Percentiles rank a stretch among this genome's conserved stretches.
phyloP scores from a whole-genome alignment of 2,888 invertebrate genomes.

The Philaethria dido region DNA sequence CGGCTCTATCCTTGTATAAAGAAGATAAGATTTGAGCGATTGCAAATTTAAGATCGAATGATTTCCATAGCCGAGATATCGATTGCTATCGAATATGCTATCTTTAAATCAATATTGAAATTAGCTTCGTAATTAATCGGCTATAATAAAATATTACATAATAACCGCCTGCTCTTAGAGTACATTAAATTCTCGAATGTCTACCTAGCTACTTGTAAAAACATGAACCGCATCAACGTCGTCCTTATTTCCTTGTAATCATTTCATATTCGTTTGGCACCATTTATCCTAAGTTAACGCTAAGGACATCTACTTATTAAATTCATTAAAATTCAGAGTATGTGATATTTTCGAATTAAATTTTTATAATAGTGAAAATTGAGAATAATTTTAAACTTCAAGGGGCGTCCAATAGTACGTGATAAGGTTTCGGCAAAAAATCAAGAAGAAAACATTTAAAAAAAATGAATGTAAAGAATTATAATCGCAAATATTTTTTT shows the following conservation, averaged over 20 bases:
- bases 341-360: conserved; percentile 2
- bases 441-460: not conserved
- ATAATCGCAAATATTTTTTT: too few relatives aligned
- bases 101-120: not conserved
- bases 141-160: not conserved
- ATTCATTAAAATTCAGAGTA: conserved; percentile 35
- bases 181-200: conserved; percentile 45
- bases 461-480: not conserved
- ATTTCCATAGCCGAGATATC: conserved; percentile 6
- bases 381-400: not conserved
- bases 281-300: conserved; percentile 45
- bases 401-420: not conserved
- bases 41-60: conserved; percentile 10
- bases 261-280: conserved; percentile 57
- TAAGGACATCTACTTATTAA: conserved; percentile 39
- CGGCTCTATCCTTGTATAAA: conserved; percentile 35
- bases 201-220: conserved; percentile 53
- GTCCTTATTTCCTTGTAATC: conserved; percentile 47
- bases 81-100: not conserved
- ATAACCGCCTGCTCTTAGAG: conserved; percentile 5
- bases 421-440: not conserved
- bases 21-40: conserved; percentile 27
- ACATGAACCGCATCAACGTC: conserved; percentile 45
- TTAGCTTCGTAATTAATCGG: not conserved
- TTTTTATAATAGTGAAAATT: not conserved